Evolutionary conservation across 2,888 invertebrate species (phyloP).

Genomic region (Phyto melanocephala): DNA sequence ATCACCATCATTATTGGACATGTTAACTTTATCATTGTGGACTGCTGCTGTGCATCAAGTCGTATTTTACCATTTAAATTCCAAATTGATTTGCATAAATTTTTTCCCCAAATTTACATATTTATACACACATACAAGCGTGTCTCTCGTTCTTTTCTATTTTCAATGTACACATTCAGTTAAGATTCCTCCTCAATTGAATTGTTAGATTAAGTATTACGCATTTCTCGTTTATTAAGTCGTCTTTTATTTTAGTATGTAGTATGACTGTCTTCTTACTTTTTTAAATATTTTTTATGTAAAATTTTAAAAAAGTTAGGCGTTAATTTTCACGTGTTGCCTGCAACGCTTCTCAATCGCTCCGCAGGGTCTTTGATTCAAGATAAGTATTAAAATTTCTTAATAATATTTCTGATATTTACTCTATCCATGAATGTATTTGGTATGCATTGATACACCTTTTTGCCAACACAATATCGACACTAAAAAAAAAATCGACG

Average conservation of each 20-base stretch:
- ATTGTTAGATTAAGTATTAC: slow-evolving; percentile 47
- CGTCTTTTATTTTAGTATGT: no score
- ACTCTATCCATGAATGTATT: no score
- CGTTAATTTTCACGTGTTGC: slow-evolving; percentile 53
- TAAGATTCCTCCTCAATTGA: slow-evolving; percentile 42
- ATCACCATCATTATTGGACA: slow-evolving; percentile 1
- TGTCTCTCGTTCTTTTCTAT: background rate
- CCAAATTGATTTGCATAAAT: slow-evolving; percentile 57
- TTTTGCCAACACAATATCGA: no score
- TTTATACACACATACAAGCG: no score
- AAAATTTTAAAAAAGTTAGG: slow-evolving; percentile 11
- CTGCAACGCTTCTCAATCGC: slow-evolving; percentile 31
- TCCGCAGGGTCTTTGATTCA: slow-evolving; percentile 29
- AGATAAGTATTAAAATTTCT: background rate
- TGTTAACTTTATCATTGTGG: slow-evolving; percentile 20
- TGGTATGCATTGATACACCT: no score
- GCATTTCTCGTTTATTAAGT: background rate
- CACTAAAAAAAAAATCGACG: no score
- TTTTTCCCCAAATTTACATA: background rate
- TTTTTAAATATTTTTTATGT: background rate
- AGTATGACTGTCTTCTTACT: background rate
- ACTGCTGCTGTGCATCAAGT: slow-evolving; percentile 21
- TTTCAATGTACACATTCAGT: slow-evolving; percentile 6
- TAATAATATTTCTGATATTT: no score
- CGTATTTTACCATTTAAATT: slow-evolving; percentile 28